Conservation (phyloP, 2,797 vertebrate genomes). For the Spinus olivaceus region DNA sequence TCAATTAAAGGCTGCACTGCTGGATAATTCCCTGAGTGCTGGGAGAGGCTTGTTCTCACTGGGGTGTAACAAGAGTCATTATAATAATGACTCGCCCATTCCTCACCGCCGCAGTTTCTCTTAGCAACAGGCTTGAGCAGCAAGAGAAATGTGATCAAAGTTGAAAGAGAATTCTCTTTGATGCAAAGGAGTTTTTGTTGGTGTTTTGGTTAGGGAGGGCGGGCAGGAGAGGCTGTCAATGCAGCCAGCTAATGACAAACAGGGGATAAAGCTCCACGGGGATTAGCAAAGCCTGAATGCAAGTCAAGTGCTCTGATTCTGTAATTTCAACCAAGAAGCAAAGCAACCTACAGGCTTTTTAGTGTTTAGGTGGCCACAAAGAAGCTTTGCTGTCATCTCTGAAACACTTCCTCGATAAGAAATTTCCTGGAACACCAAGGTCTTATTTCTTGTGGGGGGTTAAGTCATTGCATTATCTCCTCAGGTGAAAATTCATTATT, state of each 20-base stretch:
- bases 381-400: slow-evolving; percentile 49
- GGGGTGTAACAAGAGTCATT: slow-evolving; percentile 52
- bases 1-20: not conserved
- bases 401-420: slow-evolving; percentile 15
- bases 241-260: slow-evolving; percentile 41
- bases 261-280: slow-evolving; percentile 38
- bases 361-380: slow-evolving; percentile 39
- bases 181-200: slow-evolving; percentile 52
- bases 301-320: slow-evolving; percentile 68
- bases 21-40: not conserved
- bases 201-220: slow-evolving; percentile 47
- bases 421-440: slow-evolving; percentile 52
- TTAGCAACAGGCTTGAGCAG: slow-evolving; percentile 44
- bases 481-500: slow-evolving; percentile 62
- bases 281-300: slow-evolving; percentile 46
- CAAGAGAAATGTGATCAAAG: slow-evolving; percentile 17
- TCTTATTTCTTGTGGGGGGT: slow-evolving; percentile 47
- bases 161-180: slow-evolving; percentile 47
- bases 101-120: not conserved
- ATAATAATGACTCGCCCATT: slow-evolving; percentile 25
- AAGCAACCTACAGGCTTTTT: slow-evolving; percentile 53
- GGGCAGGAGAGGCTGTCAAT: slow-evolving; percentile 22
- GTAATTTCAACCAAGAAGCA: slow-evolving; percentile 61
- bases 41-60: slow-evolving; percentile 27
- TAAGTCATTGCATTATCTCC: slow-evolving; percentile 66